A percentile compares a stretch with the other conserved stretches of the same genome.
These are phyloP conservation scores for Lucifuga dentata DNA, from an alignment of 2,113 vertebrate genomes.

Conservation along the genomic window DNA sequence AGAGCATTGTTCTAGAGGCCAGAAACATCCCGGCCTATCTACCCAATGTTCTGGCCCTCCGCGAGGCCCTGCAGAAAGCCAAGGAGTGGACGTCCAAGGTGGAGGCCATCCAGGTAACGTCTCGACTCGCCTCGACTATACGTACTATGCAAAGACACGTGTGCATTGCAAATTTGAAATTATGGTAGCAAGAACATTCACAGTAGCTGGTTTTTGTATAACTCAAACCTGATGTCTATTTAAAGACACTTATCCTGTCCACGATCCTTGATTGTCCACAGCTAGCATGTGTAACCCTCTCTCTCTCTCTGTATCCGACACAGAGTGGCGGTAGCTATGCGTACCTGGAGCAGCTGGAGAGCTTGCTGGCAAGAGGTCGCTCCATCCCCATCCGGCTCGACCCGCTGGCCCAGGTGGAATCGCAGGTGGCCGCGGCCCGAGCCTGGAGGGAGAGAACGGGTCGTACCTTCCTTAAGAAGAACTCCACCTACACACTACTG, in stretches of 20 bases:
- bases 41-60: constrained; percentile 93
- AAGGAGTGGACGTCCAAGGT: constrained; percentile 96
- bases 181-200: too few species aligned
- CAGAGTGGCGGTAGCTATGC: constrained; percentile 92
- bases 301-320: not conserved
- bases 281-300: not conserved
- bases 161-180: too few species aligned
- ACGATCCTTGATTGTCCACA: too few species aligned
- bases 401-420: constrained; percentile 92
- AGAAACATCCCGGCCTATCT: constrained; percentile 97
- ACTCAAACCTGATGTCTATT: too few species aligned
- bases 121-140: too few species aligned
- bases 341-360: constrained; percentile 96
- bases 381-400: constrained; percentile 94
- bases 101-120: constrained; percentile 97
- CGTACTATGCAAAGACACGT: not conserved
- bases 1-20: constrained; percentile 94
- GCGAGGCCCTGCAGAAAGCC: constrained; percentile 94
- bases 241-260: too few species aligned
- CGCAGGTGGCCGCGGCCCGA: constrained; percentile 93
- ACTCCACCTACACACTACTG: constrained; percentile 93
- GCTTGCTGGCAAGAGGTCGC: constrained; percentile 91
- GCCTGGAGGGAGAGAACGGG: constrained; percentile 96
- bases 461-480: constrained; percentile 98
- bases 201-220: too few species aligned